Evolutionary conservation across 2,888 invertebrate genomes (phyloP).

Genomic region (Sphaerophoria rueppellii): DNA sequence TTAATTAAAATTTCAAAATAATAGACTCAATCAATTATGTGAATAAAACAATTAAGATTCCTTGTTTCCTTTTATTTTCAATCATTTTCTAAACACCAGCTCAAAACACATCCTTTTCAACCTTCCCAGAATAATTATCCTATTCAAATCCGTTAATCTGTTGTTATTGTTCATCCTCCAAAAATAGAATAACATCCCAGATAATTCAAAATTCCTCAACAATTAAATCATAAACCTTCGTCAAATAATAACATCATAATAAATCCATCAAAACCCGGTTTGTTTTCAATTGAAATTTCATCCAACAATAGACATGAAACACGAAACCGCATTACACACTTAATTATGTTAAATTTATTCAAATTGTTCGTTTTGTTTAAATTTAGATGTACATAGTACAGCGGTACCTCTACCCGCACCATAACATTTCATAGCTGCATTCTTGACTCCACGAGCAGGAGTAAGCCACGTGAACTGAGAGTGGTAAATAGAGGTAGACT

Average conservation of each 20-base stretch:
- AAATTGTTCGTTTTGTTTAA: background rate
- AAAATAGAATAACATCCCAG: background rate
- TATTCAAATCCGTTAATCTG: background rate
- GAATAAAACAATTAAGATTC: too few relatives aligned
- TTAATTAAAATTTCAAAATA: too few relatives aligned
- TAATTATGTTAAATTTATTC: conserved; percentile 27
- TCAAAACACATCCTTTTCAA: too few relatives aligned
- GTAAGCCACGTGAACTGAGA: background rate
- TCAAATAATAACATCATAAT: background rate
- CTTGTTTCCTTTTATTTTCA: too few relatives aligned
- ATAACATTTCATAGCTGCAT: background rate
- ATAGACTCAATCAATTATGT: too few relatives aligned
- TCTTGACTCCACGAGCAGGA: background rate
- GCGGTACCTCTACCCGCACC: background rate
- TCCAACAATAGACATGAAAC: background rate
- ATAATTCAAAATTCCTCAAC: background rate
- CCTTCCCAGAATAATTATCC: too few relatives aligned
- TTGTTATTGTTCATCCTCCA: background rate
- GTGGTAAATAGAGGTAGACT: background rate
- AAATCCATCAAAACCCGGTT: background rate
- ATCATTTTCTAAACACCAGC: too few relatives aligned
- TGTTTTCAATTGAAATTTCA: background rate
- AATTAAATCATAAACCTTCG: background rate
- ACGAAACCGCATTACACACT: conserved; percentile 6
- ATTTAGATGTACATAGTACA: background rate